Conservation (phyloP, 2,888 invertebrate species). For the Phaonia tiefii region DNA sequence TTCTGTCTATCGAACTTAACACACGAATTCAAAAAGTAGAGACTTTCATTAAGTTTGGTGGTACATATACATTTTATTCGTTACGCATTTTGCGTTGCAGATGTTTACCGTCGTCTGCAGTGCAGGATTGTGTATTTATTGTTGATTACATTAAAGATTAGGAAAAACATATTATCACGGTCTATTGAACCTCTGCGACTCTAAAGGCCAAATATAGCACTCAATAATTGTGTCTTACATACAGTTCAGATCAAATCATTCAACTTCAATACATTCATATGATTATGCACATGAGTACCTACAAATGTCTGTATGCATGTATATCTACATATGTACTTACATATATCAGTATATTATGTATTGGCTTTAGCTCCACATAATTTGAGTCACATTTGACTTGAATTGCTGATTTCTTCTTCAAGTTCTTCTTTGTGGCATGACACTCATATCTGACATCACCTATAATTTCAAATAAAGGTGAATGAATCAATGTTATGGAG, state of each 20-base stretch:
- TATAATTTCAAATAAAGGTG: constrained; percentile 1
- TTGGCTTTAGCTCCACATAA: not conserved
- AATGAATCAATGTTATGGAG: not conserved
- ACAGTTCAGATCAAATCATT: not conserved
- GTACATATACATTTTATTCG: no score
- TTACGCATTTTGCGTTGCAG: no score
- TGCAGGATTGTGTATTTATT: not conserved
- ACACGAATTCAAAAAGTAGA: no score
- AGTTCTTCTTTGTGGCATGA: not conserved
- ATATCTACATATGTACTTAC: no score
- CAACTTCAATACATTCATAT: not conserved
- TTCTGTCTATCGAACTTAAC: no score
- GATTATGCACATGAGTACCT: no score
- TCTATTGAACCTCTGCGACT: constrained; percentile 42
- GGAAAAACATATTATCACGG: constrained; percentile 43
- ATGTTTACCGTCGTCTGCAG: no score
- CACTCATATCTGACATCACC: constrained; percentile 7
- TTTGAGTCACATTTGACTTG: constrained; percentile 21
- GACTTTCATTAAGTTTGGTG: no score
- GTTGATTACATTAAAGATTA: constrained; percentile 50
- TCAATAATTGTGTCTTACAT: constrained; percentile 2
- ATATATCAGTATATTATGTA: not conserved
- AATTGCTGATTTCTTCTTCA: not conserved
- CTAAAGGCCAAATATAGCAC: constrained; percentile 17
- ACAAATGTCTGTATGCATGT: not conserved